Conservation (phyloP, 2,797 vertebrate genomes). For the Pelochelys cantorii region DNA sequence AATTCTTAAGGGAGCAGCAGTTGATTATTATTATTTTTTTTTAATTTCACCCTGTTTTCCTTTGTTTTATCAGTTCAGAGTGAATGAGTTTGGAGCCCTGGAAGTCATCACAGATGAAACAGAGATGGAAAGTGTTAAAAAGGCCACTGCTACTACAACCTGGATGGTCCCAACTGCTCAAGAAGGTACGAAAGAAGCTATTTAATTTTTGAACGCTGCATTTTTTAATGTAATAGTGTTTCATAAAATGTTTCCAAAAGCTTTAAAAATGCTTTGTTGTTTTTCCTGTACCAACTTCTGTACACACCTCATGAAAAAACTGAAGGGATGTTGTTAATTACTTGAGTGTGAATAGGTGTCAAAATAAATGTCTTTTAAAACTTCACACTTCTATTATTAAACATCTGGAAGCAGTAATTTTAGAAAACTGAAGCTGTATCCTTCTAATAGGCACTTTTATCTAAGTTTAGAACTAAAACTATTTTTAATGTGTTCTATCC, state of each 20-base stretch:
- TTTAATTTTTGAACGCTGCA: background rate
- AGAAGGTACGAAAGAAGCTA: slow-evolving; percentile 78
- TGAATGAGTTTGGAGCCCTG: slow-evolving; percentile 89
- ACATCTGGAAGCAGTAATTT: background rate
- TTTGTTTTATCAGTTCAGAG: slow-evolving; percentile 81
- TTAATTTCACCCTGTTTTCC: slow-evolving; percentile 12
- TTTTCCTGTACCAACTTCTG: background rate
- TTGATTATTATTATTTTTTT: background rate
- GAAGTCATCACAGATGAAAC: slow-evolving; percentile 89
- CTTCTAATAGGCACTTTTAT: background rate
- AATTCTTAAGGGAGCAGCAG: background rate
- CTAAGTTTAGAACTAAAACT: background rate
- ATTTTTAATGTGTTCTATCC: background rate
- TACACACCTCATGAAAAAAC: background rate
- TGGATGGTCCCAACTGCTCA: slow-evolving; percentile 89
- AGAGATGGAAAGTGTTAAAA: slow-evolving; percentile 87
- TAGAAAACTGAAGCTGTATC: background rate
- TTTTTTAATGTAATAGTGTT: background rate
- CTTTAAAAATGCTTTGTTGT: background rate
- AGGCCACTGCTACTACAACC: slow-evolving; percentile 88
- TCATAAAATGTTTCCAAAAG: background rate
- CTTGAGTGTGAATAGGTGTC: background rate
- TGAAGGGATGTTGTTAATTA: background rate
- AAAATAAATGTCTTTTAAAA: background rate
- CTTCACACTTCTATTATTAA: background rate